A percentile compares a stretch with the other conserved stretches of the same genome.
phyloP scores from a whole-genome alignment of 2,888 invertebrate genomes.

The Diaperis boleti region DNA sequence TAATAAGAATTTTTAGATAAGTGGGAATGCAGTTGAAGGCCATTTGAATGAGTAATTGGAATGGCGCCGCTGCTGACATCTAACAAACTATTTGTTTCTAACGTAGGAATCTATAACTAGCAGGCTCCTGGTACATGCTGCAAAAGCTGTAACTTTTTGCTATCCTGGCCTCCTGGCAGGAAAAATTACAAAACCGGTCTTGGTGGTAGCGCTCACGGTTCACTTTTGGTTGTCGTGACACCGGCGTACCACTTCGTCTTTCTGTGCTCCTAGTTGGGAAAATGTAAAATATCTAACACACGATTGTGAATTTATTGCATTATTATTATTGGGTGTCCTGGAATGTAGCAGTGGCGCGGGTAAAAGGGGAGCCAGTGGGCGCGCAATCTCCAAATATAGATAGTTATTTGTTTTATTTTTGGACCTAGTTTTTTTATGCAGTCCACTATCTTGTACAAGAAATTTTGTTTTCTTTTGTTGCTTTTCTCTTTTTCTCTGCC shows the following conservation, averaged over 20 bases:
- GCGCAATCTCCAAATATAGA: no score
- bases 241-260: background rate
- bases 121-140: constrained; percentile 10
- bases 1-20: constrained; percentile 30
- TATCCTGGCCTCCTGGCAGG: constrained; percentile 15
- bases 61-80: constrained; percentile 35
- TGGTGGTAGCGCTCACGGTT: background rate
- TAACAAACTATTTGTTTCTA: background rate
- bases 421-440: no score
- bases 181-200: constrained; percentile 35
- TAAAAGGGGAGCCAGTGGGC: no score
- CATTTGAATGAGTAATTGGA: constrained; percentile 27
- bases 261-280: constrained; percentile 30
- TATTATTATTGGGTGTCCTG: constrained; percentile 16
- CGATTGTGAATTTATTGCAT: constrained; percentile 19
- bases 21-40: constrained; percentile 28
- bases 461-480: no score
- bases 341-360: no score
- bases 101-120: constrained; percentile 14
- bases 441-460: no score
- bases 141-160: background rate
- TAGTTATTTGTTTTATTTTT: no score
- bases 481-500: no score
- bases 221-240: constrained; percentile 1
- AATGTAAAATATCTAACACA: constrained; percentile 40